phyloP scores from a whole-genome alignment of 2,113 vertebrate genomes.

The Syngnathus scovelli region DNA sequence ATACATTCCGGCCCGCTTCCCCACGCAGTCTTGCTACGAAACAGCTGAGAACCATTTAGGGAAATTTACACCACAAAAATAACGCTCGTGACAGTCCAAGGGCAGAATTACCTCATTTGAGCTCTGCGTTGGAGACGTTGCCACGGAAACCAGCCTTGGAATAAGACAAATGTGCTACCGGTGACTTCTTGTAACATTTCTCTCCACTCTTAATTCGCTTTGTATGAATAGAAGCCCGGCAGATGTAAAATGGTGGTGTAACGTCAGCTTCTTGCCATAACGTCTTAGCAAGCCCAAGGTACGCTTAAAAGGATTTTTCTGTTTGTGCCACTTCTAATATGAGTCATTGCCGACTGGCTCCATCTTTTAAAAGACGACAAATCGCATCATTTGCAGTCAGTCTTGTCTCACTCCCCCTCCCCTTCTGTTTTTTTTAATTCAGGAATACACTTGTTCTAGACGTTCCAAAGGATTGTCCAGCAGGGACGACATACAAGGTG shows the following conservation, averaged over 20 bases:
- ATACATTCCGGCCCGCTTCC: not conserved
- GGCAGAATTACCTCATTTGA: constrained; percentile 5
- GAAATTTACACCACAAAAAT: constrained; percentile 10
- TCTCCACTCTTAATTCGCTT: not conserved
- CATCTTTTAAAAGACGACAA: not conserved
- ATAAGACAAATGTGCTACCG: constrained; percentile 3
- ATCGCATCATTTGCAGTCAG: not conserved
- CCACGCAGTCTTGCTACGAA: constrained; percentile 10
- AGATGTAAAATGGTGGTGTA: not conserved
- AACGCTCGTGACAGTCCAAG: not conserved
- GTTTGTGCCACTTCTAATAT: not conserved
- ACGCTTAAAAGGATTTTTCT: not conserved
- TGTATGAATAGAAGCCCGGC: not conserved
- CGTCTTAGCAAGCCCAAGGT: not conserved
- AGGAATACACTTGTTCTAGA: constrained; percentile 3
- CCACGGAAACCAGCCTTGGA: constrained; percentile 28
- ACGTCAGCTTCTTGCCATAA: constrained; percentile 10
- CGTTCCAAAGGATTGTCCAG: constrained; percentile 14
- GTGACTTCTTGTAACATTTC: constrained; percentile 7
- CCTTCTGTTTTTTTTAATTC: not conserved
- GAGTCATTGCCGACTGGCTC: no score
- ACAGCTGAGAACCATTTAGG: constrained; percentile 16
- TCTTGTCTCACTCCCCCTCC: not conserved
- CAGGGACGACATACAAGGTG: constrained; percentile 15
- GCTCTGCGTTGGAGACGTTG: constrained; percentile 15